Conservation (phyloP, 2,797 vertebrate genomes). For the Rhinogobio ventralis region DNA sequence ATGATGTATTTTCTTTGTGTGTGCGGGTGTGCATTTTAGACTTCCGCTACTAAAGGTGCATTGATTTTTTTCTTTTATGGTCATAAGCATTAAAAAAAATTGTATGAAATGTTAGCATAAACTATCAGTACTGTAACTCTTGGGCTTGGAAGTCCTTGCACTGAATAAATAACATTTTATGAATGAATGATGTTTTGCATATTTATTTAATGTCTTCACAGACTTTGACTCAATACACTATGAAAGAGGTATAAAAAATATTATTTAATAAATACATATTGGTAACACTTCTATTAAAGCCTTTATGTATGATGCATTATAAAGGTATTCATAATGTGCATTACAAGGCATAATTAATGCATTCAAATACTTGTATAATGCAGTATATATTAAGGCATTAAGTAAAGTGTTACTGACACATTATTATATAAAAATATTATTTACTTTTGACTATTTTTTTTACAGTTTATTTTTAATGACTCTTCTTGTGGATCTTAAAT, state of each 20-base stretch:
- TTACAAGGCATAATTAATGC: too few species aligned
- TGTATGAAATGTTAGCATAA: not conserved
- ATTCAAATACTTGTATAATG: too few species aligned
- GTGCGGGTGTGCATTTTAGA: not conserved
- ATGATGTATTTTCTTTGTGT: too few species aligned
- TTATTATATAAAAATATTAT: not conserved
- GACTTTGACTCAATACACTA: not conserved
- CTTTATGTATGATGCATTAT: too few species aligned
- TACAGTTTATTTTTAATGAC: not conserved
- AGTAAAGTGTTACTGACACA: too few species aligned
- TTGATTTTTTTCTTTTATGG: not conserved
- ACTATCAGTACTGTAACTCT: not conserved
- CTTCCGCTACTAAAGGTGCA: not conserved
- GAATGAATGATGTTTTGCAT: not conserved
- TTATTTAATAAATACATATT: not conserved
- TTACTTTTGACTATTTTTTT: not conserved
- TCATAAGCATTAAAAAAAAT: not conserved
- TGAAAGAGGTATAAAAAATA: not conserved
- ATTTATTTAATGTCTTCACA: not conserved
- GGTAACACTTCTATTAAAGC: too few species aligned
- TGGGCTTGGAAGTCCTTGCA: not conserved
- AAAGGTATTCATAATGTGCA: too few species aligned
- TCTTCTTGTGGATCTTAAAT: not conserved
- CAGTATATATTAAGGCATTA: too few species aligned
- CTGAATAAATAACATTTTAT: not conserved